Percentiles rank a stretch among this genome's conserved stretches.
These are phyloP conservation scores for Augochlorella aurata DNA, from an alignment of 2,888 invertebrate genomes.

Conservation along the genomic window DNA sequence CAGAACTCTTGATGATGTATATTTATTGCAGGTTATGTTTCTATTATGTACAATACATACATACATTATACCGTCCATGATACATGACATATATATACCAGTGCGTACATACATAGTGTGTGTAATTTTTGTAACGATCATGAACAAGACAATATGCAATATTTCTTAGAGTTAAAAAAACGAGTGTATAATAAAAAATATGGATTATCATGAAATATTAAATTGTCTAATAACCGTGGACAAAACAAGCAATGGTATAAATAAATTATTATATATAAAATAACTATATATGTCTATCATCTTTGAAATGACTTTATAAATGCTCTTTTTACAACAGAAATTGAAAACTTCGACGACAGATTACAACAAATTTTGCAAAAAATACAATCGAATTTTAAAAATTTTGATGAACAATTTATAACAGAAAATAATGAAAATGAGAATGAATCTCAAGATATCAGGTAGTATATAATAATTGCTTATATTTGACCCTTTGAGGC, in stretches of 20 bases:
- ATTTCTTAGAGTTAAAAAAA: neutral
- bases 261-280: conserved; percentile 9
- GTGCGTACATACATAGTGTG: too few species aligned
- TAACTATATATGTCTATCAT: neutral
- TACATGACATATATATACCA: too few species aligned
- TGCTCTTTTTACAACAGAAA: conserved; percentile 67
- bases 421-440: conserved; percentile 69
- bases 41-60: too few species aligned
- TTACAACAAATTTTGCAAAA: conserved; percentile 70
- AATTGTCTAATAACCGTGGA: conserved; percentile 54
- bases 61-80: too few species aligned
- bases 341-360: conserved; percentile 68
- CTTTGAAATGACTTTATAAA: neutral
- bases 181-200: conserved; percentile 23
- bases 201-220: conserved; percentile 70
- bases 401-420: conserved; percentile 79
- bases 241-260: conserved; percentile 59
- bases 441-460: conserved; percentile 40
- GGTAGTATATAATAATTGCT: conserved; percentile 17
- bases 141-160: too few species aligned
- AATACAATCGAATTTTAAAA: conserved; percentile 80
- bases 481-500: neutral
- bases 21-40: too few species aligned
- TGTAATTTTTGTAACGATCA: too few species aligned
- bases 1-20: too few species aligned